Evolutionary conservation across 2,797 vertebrate species (phyloP), one percentile per base, ranked within the genome.

Genomic region (Malacoctenus gilli): DNA sequence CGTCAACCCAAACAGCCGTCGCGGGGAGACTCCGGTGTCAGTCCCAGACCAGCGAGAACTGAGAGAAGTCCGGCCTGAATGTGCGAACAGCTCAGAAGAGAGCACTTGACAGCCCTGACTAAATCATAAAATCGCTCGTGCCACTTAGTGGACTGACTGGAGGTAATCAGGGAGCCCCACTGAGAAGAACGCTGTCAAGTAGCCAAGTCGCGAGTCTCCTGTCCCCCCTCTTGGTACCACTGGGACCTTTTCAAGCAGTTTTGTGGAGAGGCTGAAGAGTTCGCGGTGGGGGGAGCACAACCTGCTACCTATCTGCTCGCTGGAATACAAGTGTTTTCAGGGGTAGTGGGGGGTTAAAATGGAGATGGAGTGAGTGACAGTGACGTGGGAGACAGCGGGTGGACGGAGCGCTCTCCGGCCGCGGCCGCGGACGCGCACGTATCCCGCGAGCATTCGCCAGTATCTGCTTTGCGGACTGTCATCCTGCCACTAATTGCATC

Each of bases 401-500:
- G 43, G 51, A 67, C 50, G 64, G 39, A 52, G 35, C 49, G 36
- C 53, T 58, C 12, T 64, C 47, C 23, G 23, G 36, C 25, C 10
- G 7, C 16, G 57, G 40, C 48, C 68, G 72, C 65, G 71, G 76
- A 59, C 59, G 63, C 72, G 42, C 41, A 59, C 51, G 79, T 80
- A 72, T 75, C 73, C 69, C 16, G 47, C 67, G 39, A 48, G 21
- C 56, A 75, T 64, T 44, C 68, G 59, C 69, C 75, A 63, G 47
- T 73, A 78, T 80, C 68, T 61, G 51, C 32, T 53, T 62, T 50
- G 54, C 57, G n/a, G 39, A 52, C 83, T 66, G 64, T 72, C 72
- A 77, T 68, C 52, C 32, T 68, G 55, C 48, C 55, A 60, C 72
- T 85, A 85, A 88, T 83, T 89, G 86, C 31, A 46, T 73, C 75